Conservation (phyloP, 2,888 invertebrate genomes). For the Marasmarcha lunaedactyla region DNA sequence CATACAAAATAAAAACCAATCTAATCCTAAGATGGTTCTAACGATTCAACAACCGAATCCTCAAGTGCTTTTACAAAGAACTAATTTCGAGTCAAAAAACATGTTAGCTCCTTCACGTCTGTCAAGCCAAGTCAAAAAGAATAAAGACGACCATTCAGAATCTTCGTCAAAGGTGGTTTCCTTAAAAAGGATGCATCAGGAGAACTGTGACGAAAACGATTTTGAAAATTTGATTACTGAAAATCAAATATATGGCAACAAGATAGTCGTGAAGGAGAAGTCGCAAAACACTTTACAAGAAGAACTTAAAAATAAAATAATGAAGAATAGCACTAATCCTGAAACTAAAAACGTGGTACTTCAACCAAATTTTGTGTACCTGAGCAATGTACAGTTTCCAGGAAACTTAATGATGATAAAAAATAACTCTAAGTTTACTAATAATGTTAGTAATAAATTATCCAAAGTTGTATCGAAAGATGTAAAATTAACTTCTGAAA, state of each 20-base stretch:
- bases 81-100: conserved; percentile 56
- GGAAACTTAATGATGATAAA: conserved; percentile 60
- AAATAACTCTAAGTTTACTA: conserved; percentile 35
- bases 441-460: conserved; percentile 25
- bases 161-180: conserved; percentile 57
- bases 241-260: conserved; percentile 67
- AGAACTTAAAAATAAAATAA: conserved; percentile 37
- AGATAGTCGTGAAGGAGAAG: conserved; percentile 69
- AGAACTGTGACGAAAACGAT: conserved; percentile 62
- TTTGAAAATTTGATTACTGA: conserved; percentile 68
- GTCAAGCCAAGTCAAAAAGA: conserved; percentile 48
- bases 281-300: conserved; percentile 50
- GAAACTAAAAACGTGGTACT: conserved; percentile 47
- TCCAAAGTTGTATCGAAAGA: conserved; percentile 31
- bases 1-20: conserved; percentile 43
- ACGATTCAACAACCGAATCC: conserved; percentile 49
- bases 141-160: conserved; percentile 46
- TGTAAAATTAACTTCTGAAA: conserved; percentile 29
- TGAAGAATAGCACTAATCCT: conserved; percentile 26
- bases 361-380: conserved; percentile 55
- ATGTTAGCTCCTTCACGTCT: conserved; percentile 61
- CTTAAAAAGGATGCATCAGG: conserved; percentile 56
- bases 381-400: conserved; percentile 57
- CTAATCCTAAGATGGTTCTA: conserved; percentile 48
- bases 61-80: conserved; percentile 46